Base-by-base conservation (phyloP, 2,888 invertebrate species). In the Epinotia ramella region DNA sequence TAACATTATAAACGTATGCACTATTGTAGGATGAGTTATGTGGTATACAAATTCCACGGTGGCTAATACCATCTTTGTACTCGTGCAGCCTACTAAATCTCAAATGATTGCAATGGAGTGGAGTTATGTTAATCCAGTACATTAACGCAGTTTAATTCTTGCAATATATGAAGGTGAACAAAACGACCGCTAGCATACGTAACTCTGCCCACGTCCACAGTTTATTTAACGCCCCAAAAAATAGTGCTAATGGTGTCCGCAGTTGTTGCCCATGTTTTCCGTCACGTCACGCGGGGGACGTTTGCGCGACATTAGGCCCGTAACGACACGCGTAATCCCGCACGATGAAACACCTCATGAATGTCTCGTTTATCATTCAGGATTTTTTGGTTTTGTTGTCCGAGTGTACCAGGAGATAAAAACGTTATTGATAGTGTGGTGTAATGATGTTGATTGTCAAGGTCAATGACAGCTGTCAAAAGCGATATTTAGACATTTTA, bases 301-400 rank as follows among this genome's bases (percentile, higher is more conserved):
- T 46, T 88, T 88, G 86, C 88, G 85, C 84, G 77, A 88, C 89
- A 91, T 93, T 92, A 92, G 87, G 83, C 84, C 86, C 81, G 87
- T 87, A 87, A 88, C 87, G 90, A 91, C 90, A 92, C 89, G 87
- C 89, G 90, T 92, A 90, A 91, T 93, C 90, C 91, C 78, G 79
- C 82, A 82, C 83, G 81, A 79, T 81, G 77, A 77, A 79, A 87
- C 89, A 89, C 89, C 91, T 93, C 93, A 93, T 93, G 91, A 93
- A 92, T 91, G 85, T 85, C 83, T 89, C 94, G 90, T 94, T 91
- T 90, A 92, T 94, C 93, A 93, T 89, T 80, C 76, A 66, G 77
- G 73, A 75, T 76, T 76, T 78, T 79, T 78, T 68, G 40, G 18
- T 20, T 16, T 13, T 70, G 33, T 53, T 40, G 9, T 40, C 24